phyloP scores from a whole-genome alignment of 2,888 invertebrate species.

The Lampropteryx suffumata region DNA sequence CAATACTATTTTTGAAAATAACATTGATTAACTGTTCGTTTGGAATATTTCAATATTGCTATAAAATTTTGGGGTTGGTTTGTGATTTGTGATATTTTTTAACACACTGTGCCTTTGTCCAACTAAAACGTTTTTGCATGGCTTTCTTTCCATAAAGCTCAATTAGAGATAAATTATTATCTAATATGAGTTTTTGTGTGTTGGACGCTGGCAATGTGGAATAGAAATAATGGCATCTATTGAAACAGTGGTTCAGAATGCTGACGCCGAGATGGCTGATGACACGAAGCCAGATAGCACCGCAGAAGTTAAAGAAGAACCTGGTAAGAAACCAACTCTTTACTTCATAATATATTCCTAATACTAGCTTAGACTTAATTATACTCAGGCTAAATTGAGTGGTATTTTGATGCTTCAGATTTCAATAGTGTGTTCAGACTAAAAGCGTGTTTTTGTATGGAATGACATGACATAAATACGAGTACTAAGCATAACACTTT shows the following conservation, averaged over 20 bases:
- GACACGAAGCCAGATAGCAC: conserved; percentile 86
- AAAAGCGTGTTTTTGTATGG: no score
- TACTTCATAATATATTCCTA: background rate
- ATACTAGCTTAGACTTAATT: no score
- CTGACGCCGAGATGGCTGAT: conserved; percentile 85
- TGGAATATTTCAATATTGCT: conserved; percentile 7
- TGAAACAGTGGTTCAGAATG: conserved; percentile 91
- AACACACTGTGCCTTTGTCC: conserved; percentile 18
- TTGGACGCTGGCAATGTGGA: conserved; percentile 74
- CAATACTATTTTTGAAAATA: no score
- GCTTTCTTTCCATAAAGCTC: conserved; percentile 17
- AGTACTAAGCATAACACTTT: no score
- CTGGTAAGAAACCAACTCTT: conserved; percentile 57
- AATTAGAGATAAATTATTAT: conserved; percentile 22
- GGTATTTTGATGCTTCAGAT: no score
- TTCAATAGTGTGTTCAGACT: no score
- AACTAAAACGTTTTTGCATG: conserved; percentile 18
- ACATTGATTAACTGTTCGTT: no score
- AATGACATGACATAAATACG: no score
- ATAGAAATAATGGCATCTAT: conserved; percentile 92
- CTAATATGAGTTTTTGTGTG: conserved; percentile 73
- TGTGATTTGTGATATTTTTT: background rate
- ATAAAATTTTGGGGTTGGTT: background rate
- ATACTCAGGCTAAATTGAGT: no score
- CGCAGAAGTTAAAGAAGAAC: conserved; percentile 87